Conservation (phyloP, 1,140 invertebrate species). For the Nephila pilipes region DNA sequence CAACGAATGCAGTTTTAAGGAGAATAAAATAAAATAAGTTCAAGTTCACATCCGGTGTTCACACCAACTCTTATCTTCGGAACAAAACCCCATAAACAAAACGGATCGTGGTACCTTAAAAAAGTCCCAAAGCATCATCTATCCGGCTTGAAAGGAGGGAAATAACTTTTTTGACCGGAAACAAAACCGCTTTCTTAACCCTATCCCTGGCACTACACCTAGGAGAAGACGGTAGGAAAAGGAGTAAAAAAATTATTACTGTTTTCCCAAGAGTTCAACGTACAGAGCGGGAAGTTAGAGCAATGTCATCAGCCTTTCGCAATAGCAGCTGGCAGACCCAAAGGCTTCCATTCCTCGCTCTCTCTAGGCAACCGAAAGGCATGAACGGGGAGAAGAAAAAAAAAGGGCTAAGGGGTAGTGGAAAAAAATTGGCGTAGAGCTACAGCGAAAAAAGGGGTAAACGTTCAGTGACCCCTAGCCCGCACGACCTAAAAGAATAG, state of each 20-base stretch:
- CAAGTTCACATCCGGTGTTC: conserved; percentile 34
- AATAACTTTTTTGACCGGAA: conserved; percentile 60
- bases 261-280: conserved; percentile 76
- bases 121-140: conserved; percentile 10
- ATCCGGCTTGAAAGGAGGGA: background rate
- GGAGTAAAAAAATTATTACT: conserved; percentile 60
- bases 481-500: conserved; percentile 58
- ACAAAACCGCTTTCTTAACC: conserved; percentile 73
- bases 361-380: conserved; percentile 42
- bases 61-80: background rate
- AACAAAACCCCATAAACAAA: background rate
- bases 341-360: conserved; percentile 40
- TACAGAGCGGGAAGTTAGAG: conserved; percentile 71
- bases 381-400: conserved; percentile 55
- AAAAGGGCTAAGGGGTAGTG: conserved; percentile 55
- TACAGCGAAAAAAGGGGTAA: conserved; percentile 66
- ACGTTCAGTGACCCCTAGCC: conserved; percentile 64
- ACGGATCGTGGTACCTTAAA: background rate
- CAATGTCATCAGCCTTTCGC: conserved; percentile 67
- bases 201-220: conserved; percentile 61
- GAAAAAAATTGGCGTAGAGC: conserved; percentile 67
- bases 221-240: conserved; percentile 10
- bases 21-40: background rate
- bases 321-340: conserved; percentile 54
- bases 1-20: background rate